Percentiles rank a stretch among this genome's conserved stretches.
Evolutionary conservation across 1,140 invertebrate species (phyloP).

Genomic region (Meloidogyne hapla): DNA sequence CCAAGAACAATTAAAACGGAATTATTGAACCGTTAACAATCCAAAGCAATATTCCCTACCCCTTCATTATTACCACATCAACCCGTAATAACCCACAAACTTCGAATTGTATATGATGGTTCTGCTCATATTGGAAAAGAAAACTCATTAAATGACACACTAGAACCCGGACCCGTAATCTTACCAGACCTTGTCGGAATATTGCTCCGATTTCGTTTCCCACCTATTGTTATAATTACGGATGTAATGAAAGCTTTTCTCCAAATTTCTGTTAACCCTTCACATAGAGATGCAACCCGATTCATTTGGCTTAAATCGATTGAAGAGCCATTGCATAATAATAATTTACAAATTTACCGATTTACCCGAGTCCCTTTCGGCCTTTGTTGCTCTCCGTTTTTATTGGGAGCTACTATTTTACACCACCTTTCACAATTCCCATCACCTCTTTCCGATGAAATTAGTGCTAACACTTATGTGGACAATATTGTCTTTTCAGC

Average conservation of each 20-base stretch:
- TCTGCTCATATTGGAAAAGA: neutral
- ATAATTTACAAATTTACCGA: slow-evolving; percentile 6
- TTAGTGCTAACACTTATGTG: neutral
- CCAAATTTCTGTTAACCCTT: slow-evolving; percentile 8
- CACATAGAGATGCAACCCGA: slow-evolving; percentile 28
- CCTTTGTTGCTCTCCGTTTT: slow-evolving; percentile 3
- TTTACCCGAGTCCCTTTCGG: slow-evolving; percentile 25
- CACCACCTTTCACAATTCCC: neutral
- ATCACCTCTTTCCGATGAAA: neutral
- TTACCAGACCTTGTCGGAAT: neutral
- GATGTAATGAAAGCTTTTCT: slow-evolving; percentile 14
- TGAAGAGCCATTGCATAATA: neutral
- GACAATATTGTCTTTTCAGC: slow-evolving; percentile 15
- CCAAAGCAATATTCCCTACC: neutral
- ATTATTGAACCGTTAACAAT: neutral
- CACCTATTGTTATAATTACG: neutral
- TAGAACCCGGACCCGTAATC: neutral
- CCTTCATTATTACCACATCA: slow-evolving; percentile 18
- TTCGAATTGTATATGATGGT: slow-evolving; percentile 16
- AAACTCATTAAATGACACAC: neutral
- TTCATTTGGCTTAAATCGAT: slow-evolving; percentile 39
- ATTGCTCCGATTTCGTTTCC: slow-evolving; percentile 6
- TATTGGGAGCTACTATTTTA: neutral
- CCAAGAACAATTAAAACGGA: neutral
- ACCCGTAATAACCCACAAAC: neutral